phyloP scores from a whole-genome alignment of 2,888 invertebrate genomes.

The Agrotis ipsilon region DNA sequence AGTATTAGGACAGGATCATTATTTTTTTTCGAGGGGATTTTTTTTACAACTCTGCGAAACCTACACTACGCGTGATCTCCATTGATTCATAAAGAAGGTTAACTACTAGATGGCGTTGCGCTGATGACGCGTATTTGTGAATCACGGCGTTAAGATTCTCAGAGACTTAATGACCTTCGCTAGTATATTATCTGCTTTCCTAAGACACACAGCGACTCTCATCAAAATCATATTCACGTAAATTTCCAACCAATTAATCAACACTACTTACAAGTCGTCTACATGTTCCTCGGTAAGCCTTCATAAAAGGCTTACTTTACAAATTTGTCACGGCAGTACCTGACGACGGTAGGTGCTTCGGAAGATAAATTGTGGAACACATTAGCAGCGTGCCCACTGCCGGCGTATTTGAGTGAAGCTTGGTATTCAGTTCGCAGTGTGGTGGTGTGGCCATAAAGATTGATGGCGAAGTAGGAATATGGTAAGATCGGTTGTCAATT shows the following conservation, averaged over 20 bases:
- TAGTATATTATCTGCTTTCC: too few relatives aligned
- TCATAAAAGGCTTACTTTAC: slow-evolving; percentile 27
- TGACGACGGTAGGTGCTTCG: slow-evolving; percentile 37
- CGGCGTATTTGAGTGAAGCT: slow-evolving; percentile 26
- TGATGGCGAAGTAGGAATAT: not conserved
- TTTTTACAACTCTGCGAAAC: too few relatives aligned
- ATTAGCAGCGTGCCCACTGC: slow-evolving; percentile 39
- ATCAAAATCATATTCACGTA: not conserved
- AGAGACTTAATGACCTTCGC: too few relatives aligned
- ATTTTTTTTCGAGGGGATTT: too few relatives aligned
- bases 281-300: slow-evolving; percentile 1
- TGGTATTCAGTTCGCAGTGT: slow-evolving; percentile 30
- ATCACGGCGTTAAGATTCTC: too few relatives aligned
- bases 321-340: slow-evolving; percentile 46
- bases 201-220: too few relatives aligned
- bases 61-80: too few relatives aligned
- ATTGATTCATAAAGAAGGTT: too few relatives aligned
- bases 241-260: slow-evolving; percentile 22
- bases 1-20: too few relatives aligned
- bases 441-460: slow-evolving; percentile 21
- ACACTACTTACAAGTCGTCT: slow-evolving; percentile 1
- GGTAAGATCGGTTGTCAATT: not conserved
- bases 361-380: slow-evolving; percentile 52
- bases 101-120: too few relatives aligned
- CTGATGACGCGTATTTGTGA: too few relatives aligned